These are phyloP conservation scores for Ligdia adustata DNA, from an alignment of 2,888 invertebrate genomes.

Conservation along the genomic window DNA sequence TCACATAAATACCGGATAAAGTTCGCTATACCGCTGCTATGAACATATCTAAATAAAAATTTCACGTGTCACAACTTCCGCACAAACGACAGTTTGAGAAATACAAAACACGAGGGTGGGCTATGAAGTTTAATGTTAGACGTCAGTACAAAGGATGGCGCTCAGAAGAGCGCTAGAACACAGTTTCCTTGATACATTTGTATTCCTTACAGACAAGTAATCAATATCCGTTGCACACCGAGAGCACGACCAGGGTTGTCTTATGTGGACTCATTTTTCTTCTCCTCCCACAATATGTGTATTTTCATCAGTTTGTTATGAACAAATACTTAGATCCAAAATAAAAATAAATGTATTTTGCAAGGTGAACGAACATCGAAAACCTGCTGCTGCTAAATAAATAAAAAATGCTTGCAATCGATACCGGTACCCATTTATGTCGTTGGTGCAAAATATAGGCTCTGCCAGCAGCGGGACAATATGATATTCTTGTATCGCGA, in stretches of 20 bases:
- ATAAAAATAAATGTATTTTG: background rate
- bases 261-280: conserved; percentile 61
- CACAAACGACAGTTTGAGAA: conserved; percentile 35
- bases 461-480: conserved; percentile 48
- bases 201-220: conserved; percentile 80
- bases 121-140: conserved; percentile 75
- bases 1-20: conserved; percentile 15
- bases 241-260: conserved; percentile 64
- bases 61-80: conserved; percentile 29
- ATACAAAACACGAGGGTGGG: conserved; percentile 45
- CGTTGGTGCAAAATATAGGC: conserved; percentile 42
- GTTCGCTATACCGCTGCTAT: conserved; percentile 25
- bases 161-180: conserved; percentile 57
- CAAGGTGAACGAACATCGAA: background rate
- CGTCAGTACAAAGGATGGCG: conserved; percentile 71
- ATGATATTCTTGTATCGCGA: conserved; percentile 62
- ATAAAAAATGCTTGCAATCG: conserved; percentile 15
- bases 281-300: conserved; percentile 34
- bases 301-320: too few species aligned
- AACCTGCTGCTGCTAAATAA: background rate
- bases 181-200: conserved; percentile 77
- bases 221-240: conserved; percentile 75
- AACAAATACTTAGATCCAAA: too few species aligned
- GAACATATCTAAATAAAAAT: conserved; percentile 29
- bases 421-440: conserved; percentile 26